Percentiles rank a stretch among this genome's conserved stretches.
These are phyloP conservation scores for Siniperca knerii DNA, from an alignment of 2,113 vertebrate genomes.

Conservation along the genomic window DNA sequence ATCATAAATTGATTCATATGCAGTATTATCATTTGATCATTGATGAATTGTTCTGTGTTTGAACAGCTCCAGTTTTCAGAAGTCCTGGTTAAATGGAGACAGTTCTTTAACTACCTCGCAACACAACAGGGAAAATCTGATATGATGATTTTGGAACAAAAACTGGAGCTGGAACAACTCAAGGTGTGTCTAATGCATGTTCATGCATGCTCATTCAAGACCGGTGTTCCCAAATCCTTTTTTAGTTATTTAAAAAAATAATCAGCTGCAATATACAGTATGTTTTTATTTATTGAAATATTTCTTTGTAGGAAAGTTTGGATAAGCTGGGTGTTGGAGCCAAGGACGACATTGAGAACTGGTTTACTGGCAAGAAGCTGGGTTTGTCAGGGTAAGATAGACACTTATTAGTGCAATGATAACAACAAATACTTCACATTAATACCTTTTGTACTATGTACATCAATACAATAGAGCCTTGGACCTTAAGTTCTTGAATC, in stretches of 20 bases:
- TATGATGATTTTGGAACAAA: constrained; percentile 84
- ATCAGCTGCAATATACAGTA: not conserved
- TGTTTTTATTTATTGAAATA: not conserved
- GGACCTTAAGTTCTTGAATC: not conserved
- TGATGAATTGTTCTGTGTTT: constrained; percentile 15
- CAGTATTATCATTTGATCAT: not conserved
- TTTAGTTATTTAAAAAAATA: not conserved
- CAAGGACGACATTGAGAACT: constrained; percentile 87
- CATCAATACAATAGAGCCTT: not conserved
- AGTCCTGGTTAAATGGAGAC: constrained; percentile 92
- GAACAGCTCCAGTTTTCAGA: constrained; percentile 93
- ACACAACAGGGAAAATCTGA: constrained; percentile 89
- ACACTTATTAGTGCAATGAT: not conserved
- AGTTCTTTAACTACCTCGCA: constrained; percentile 90
- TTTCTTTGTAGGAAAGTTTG: constrained; percentile 85
- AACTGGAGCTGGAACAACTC: constrained; percentile 88
- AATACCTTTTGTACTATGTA: not conserved
- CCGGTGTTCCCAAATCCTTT: not conserved
- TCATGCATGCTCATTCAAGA: not conserved
- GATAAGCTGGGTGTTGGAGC: constrained; percentile 84
- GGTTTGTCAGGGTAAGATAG: constrained; percentile 88
- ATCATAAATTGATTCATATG: not conserved
- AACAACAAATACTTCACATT: not conserved
- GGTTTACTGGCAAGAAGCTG: constrained; percentile 89
- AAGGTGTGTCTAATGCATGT: constrained; percentile 83